Percentiles rank a stretch among this genome's conserved stretches.
Conservation (phyloP, 2,113 vertebrate genomes). For the Sceloporus undulatus region DNA sequence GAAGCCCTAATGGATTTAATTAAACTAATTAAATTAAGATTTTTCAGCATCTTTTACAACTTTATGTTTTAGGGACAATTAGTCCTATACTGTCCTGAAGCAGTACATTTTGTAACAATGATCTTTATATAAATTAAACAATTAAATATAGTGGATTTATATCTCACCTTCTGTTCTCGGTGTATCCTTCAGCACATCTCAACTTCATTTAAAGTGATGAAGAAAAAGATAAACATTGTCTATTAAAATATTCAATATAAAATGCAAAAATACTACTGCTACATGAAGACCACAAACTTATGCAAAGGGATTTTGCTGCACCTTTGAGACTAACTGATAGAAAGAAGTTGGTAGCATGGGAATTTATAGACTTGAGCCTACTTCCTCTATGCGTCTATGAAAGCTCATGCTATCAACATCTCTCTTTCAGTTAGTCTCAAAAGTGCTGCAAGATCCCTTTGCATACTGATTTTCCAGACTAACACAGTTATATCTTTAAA, state of each 20-base stretch:
- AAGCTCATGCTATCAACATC: too few species aligned
- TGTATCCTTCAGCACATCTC: conserved; percentile 27
- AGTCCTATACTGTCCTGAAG: background rate
- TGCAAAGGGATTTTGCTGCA: too few species aligned
- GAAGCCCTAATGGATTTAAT: conserved; percentile 33
- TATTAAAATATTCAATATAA: conserved; percentile 46
- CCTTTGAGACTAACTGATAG: too few species aligned
- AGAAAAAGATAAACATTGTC: conserved; percentile 38
- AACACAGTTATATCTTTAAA: background rate
- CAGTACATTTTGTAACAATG: conserved; percentile 28
- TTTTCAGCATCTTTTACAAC: conserved; percentile 23
- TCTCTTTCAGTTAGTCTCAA: too few species aligned
- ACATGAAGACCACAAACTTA: background rate
- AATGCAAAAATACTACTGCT: conserved; percentile 12
- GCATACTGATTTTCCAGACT: too few species aligned
- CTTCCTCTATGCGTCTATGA: too few species aligned
- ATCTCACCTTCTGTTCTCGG: conserved; percentile 46
- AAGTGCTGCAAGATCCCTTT: too few species aligned
- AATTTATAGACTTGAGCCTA: too few species aligned
- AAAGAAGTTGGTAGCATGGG: too few species aligned
- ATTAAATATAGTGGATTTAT: conserved; percentile 48
- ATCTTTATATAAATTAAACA: conserved; percentile 50
- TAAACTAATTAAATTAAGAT: conserved; percentile 39
- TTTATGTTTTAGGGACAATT: conserved; percentile 22
- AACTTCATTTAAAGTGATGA: conserved; percentile 33